A percentile compares a stretch with the other conserved stretches of the same genome.
These are phyloP conservation scores for Cirrhinus mrigala DNA, from an alignment of 2,797 vertebrate species.

Conservation along the genomic window DNA sequence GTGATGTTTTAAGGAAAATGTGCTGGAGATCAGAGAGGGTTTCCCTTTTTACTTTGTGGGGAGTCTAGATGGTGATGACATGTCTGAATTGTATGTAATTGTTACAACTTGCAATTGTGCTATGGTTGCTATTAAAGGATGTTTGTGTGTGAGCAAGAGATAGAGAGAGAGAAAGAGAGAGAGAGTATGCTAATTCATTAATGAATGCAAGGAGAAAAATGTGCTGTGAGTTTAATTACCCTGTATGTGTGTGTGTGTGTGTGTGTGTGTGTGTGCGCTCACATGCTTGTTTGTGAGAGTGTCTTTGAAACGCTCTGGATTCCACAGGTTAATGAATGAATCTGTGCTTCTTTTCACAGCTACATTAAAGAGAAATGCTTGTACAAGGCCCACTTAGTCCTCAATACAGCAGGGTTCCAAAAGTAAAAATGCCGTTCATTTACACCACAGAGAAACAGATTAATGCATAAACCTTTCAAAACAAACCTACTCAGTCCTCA, in stretches of 20 bases:
- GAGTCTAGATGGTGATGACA: conserved; percentile 15
- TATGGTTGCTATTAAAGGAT: neutral
- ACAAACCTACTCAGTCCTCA: neutral
- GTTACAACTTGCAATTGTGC: neutral
- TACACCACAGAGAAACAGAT: neutral
- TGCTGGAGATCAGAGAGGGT: neutral
- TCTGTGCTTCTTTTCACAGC: neutral
- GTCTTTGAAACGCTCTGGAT: conserved; percentile 33
- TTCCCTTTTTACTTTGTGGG: conserved; percentile 52
- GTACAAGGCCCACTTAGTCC: conserved; percentile 16
- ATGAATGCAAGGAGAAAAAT: conserved; percentile 34
- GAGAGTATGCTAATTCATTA: conserved; percentile 30
- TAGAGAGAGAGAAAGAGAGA: conserved; percentile 38
- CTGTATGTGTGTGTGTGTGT: conserved; percentile 11
- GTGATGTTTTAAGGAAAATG: neutral
- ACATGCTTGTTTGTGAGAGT: conserved; percentile 11
- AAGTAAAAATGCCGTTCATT: conserved; percentile 14
- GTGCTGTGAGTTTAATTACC: conserved; percentile 35
- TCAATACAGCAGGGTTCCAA: neutral
- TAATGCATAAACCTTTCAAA: conserved; percentile 16
- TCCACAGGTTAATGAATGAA: conserved; percentile 32
- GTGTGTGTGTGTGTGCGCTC: conserved; percentile 3
- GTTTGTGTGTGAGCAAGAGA: conserved; percentile 3
- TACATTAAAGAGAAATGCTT: conserved; percentile 18
- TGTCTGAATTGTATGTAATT: conserved; percentile 11